Evolutionary conservation across 2,113 vertebrate genomes (phyloP).

Genomic region (Psilopsiagon aurifrons): DNA sequence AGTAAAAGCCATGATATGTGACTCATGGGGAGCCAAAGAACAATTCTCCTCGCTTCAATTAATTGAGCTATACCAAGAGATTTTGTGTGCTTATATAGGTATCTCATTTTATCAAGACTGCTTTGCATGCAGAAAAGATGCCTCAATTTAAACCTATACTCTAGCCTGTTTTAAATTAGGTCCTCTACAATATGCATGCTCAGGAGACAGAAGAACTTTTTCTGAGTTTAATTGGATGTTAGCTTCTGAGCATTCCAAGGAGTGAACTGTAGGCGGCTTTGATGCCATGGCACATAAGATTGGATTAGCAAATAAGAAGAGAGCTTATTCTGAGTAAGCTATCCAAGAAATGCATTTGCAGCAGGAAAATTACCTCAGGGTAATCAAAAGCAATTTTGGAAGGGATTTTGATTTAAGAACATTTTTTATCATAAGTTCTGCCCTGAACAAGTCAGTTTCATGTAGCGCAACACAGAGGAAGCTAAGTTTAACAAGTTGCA

Average conservation of each 20-base stretch:
- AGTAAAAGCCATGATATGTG: slow-evolving; percentile 3
- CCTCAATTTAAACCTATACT: slow-evolving; percentile 17
- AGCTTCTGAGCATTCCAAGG: slow-evolving; percentile 7
- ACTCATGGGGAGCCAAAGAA: slow-evolving; percentile 33
- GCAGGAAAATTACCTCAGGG: not conserved
- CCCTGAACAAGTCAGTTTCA: not conserved
- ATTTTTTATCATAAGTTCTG: slow-evolving; percentile 11
- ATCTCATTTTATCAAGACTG: slow-evolving; percentile 39
- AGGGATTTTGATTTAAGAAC: slow-evolving; percentile 10
- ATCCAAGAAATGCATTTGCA: not conserved
- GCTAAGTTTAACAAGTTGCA: not conserved
- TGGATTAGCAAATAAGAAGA: slow-evolving; percentile 16
- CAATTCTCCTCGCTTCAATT: slow-evolving; percentile 52
- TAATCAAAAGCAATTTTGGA: slow-evolving; percentile 7
- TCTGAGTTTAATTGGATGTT: slow-evolving; percentile 53
- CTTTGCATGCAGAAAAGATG: slow-evolving; percentile 52
- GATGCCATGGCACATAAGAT: not conserved
- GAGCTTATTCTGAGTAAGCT: not conserved
- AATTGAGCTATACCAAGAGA: slow-evolving; percentile 55
- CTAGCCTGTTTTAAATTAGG: slow-evolving; percentile 49
- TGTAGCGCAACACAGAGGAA: not conserved
- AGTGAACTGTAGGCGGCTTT: slow-evolving; percentile 26
- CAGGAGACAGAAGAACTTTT: slow-evolving; percentile 43
- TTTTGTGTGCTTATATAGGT: slow-evolving; percentile 29
- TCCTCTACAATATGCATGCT: slow-evolving; percentile 8